These are phyloP conservation scores for Astyanax mexicanus DNA, from an alignment of 2,797 vertebrate genomes.

Conservation along the genomic window DNA sequence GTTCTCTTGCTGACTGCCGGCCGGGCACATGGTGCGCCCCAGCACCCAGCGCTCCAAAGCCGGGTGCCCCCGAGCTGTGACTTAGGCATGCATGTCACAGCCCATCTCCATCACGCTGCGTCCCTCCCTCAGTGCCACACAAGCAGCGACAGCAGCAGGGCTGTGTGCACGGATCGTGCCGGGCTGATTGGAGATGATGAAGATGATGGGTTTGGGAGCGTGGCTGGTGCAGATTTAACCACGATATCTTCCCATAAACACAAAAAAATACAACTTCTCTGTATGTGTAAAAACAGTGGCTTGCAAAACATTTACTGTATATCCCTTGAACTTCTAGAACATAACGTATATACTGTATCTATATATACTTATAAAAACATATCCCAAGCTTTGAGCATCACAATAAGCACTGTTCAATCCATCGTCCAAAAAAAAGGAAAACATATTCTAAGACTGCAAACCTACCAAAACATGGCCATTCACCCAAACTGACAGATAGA, in stretches of 20 bases:
- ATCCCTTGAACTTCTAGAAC: too few species aligned
- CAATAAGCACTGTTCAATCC: too few species aligned
- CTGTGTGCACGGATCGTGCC: constrained; percentile 1
- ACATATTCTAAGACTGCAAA: too few species aligned
- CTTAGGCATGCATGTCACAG: constrained; percentile 54
- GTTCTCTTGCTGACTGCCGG: constrained; percentile 53
- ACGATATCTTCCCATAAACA: constrained; percentile 5
- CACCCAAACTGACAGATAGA: too few species aligned
- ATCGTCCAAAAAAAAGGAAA: too few species aligned
- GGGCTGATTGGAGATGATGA: constrained; percentile 32
- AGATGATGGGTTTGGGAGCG: constrained; percentile 34
- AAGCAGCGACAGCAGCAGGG: constrained; percentile 28
- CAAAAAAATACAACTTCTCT: too few species aligned
- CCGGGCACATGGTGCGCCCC: constrained; percentile 43
- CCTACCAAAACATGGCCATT: too few species aligned
- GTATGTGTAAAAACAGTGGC: too few species aligned
- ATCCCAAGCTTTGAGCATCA: too few species aligned
- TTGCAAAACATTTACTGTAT: background rate
- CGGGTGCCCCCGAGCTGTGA: constrained; percentile 26
- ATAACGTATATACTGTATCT: too few species aligned
- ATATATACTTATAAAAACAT: too few species aligned
- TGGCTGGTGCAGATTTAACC: constrained; percentile 7
- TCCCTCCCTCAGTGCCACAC: constrained; percentile 38
- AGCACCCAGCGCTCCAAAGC: constrained; percentile 28
- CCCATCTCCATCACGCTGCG: constrained; percentile 43